Evolutionary conservation across 2,888 invertebrate species (phyloP).

Genomic region (Entomobrya proxima): DNA sequence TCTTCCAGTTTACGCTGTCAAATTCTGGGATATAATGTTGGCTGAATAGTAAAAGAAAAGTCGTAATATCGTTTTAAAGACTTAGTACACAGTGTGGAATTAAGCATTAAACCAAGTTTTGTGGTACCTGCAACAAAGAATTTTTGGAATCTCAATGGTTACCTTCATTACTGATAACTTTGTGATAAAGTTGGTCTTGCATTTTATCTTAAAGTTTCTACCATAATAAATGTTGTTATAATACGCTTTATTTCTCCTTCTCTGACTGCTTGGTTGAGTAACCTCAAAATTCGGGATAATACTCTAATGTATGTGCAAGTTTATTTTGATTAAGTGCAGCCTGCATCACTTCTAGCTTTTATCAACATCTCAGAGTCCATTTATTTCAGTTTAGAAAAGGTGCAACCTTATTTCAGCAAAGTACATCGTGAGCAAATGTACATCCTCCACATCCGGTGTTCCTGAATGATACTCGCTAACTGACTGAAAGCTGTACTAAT

Average conservation of each 20-base stretch:
- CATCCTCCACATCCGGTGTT: conserved; percentile 58
- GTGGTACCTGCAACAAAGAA: conserved; percentile 8
- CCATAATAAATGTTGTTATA: no score
- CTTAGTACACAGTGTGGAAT: not conserved
- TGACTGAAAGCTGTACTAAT: conserved; percentile 45
- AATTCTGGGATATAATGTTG: not conserved
- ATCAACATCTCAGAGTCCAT: conserved; percentile 46
- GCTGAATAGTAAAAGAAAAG: not conserved
- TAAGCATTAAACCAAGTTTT: not conserved
- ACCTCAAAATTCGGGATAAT: no score
- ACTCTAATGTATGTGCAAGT: not conserved
- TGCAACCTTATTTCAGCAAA: conserved; percentile 27
- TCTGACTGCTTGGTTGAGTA: no score
- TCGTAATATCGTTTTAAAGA: not conserved
- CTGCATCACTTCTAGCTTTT: conserved; percentile 30
- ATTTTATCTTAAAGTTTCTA: not conserved
- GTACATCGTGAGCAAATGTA: not conserved
- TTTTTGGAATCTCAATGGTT: not conserved
- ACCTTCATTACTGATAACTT: not conserved
- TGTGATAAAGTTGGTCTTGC: no score
- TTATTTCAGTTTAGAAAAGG: conserved; percentile 26
- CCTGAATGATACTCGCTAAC: conserved; percentile 15
- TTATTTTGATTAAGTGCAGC: not conserved
- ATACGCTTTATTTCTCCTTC: no score
- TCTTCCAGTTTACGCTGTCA: not conserved